These are phyloP conservation scores for Myoxocephalus aenaeus DNA, from an alignment of 2,797 vertebrate genomes.

Conservation along the genomic window DNA sequence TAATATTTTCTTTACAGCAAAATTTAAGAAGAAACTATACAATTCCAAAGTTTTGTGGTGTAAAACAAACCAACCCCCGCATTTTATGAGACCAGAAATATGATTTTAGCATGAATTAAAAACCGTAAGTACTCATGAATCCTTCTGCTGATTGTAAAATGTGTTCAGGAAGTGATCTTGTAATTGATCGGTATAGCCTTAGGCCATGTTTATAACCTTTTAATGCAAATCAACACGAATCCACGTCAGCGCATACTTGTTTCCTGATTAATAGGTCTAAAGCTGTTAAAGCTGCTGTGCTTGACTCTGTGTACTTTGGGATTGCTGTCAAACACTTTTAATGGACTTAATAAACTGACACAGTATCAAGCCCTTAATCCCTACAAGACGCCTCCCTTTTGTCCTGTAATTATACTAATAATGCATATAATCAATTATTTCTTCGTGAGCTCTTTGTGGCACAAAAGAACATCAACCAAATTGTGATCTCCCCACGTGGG, in stretches of 20 bases:
- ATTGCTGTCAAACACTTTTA: too few relatives aligned
- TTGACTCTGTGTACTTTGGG: neutral
- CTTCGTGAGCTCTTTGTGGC: too few relatives aligned
- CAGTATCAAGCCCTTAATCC: neutral
- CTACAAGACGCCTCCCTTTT: too few relatives aligned
- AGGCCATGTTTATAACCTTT: neutral
- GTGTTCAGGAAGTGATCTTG: neutral
- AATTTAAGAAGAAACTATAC: neutral
- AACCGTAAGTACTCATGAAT: neutral
- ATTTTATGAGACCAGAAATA: neutral
- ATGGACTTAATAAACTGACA: too few relatives aligned
- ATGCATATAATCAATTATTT: too few relatives aligned
- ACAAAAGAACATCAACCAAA: neutral
- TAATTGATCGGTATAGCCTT: neutral
- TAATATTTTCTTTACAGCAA: neutral
- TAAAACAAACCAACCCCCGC: neutral
- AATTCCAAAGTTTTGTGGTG: neutral
- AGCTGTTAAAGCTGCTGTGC: neutral
- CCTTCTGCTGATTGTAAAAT: neutral
- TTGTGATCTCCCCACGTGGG: neutral
- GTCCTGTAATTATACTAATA: too few relatives aligned
- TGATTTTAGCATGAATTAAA: neutral
- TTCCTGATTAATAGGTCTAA: neutral
- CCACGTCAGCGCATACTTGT: neutral
- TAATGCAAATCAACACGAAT: neutral